phyloP scores from a whole-genome alignment of 2,113 vertebrate species.

The Mus musculus region GRCm39 chr1:105046501-105047000 shows the following conservation, averaged over 20 bases:
- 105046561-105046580: too few relatives aligned
- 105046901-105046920: too few relatives aligned
- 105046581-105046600: not conserved
- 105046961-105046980: too few relatives aligned
- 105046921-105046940: too few relatives aligned
- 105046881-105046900: too few relatives aligned
- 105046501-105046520: not conserved
- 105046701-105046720: accelerated
- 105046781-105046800: accelerated
- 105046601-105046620: accelerated
- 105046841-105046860: too few relatives aligned
- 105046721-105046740: not conserved
- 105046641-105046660: accelerated
- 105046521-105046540: not conserved
- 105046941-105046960: too few relatives aligned
- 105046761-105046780: not conserved
- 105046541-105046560: not conserved
- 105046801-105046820: not conserved
- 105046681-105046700: not conserved
- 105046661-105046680: accelerated
- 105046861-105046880: too few relatives aligned
- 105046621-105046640: not conserved
- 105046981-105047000: too few relatives aligned
- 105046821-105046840: too few relatives aligned
- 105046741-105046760: not conserved